These are phyloP conservation scores for Globia sparganii DNA, from an alignment of 2,888 invertebrate species.

Conservation along the genomic window DNA sequence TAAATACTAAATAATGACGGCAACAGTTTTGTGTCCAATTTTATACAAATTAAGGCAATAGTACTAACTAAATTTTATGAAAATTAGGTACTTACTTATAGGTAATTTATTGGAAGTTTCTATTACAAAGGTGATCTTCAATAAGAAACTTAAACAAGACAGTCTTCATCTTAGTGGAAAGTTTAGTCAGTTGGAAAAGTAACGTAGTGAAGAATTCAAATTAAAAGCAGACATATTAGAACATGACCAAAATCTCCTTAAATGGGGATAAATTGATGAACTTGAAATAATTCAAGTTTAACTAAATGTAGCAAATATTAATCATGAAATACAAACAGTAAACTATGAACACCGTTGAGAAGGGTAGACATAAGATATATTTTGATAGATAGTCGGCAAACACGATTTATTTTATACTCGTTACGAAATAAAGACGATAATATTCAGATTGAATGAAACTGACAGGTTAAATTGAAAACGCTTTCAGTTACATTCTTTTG, in stretches of 20 bases:
- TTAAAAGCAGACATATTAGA: slow-evolving; percentile 11
- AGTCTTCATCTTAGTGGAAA: slow-evolving; percentile 16
- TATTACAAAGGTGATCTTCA: slow-evolving; percentile 2
- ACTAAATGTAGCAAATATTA: slow-evolving; percentile 63
- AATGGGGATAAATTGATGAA: slow-evolving; percentile 46
- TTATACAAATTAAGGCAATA: slow-evolving; percentile 1
- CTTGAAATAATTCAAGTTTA: slow-evolving; percentile 58
- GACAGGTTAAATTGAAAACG: slow-evolving; percentile 61
- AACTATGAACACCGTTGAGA: slow-evolving; percentile 51
- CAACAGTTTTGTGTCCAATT: not conserved
- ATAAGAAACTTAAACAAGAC: slow-evolving; percentile 18
- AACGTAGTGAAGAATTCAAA: slow-evolving; percentile 36
- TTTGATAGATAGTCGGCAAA: slow-evolving; percentile 59
- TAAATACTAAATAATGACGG: slow-evolving; percentile 30
- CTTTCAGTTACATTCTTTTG: slow-evolving; percentile 55
- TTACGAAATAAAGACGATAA: slow-evolving; percentile 57
- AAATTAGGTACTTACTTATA: too few relatives aligned
- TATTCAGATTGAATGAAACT: slow-evolving; percentile 56
- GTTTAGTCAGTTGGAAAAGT: slow-evolving; percentile 6
- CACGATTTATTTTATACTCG: slow-evolving; percentile 55
- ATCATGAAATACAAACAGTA: slow-evolving; percentile 61
- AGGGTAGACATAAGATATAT: slow-evolving; percentile 61
- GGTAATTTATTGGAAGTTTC: not conserved
- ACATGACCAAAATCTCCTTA: slow-evolving; percentile 3
- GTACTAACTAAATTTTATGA: not conserved